These are phyloP conservation scores for Etheostoma spectabile DNA, from an alignment of 2,113 vertebrate species.

Conservation along the genomic window DNA sequence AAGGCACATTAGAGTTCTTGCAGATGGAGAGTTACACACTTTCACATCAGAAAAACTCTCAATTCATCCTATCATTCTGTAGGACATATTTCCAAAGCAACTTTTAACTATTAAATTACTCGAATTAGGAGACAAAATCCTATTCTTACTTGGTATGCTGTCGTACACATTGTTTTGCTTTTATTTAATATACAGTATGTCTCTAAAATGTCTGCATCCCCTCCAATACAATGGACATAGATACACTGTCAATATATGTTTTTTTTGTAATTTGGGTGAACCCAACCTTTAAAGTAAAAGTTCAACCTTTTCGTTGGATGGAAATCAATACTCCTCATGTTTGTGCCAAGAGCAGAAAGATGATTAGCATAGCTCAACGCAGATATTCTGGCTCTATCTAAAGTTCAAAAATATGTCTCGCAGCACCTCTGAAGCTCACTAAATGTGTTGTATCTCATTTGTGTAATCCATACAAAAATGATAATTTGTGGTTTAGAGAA, in stretches of 20 bases:
- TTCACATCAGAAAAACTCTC: background rate
- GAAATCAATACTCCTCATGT: background rate
- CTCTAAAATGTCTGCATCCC: background rate
- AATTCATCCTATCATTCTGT: background rate
- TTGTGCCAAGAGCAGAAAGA: constrained; percentile 1
- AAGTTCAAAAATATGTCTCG: background rate
- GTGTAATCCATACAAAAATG: background rate
- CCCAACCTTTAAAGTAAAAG: background rate
- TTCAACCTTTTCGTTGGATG: background rate
- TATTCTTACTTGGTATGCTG: background rate
- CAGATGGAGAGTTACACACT: background rate
- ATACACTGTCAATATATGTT: background rate
- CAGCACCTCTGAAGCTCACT: background rate
- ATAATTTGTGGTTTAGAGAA: background rate
- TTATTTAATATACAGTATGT: background rate
- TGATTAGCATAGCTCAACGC: background rate
- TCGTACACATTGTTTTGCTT: background rate
- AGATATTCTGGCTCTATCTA: background rate
- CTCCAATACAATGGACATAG: background rate
- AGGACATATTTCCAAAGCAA: background rate
- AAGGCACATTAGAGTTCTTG: background rate
- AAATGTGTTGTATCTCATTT: background rate
- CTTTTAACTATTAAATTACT: background rate
- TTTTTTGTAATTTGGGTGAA: background rate
- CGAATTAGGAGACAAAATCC: background rate